phyloP scores from a whole-genome alignment of 35 echinoderm and acorn worm genomes.

The Diadema setosum region DNA sequence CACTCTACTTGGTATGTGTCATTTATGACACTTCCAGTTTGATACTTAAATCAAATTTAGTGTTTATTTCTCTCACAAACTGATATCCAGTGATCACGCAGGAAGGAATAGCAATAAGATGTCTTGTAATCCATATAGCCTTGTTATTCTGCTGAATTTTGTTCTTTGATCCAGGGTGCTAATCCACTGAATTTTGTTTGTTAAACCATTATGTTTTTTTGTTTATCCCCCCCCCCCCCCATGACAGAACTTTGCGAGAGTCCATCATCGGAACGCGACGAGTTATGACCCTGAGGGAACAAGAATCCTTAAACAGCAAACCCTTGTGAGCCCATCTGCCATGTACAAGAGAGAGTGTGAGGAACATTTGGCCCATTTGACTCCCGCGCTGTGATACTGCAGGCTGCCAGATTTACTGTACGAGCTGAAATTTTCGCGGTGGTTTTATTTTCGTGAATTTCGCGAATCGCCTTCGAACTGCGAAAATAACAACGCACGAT shows the following conservation, averaged over 20 bases:
- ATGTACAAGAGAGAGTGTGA: too few species aligned
- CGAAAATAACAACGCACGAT: too few species aligned
- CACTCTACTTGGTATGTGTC: too few species aligned
- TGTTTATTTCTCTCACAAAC: background rate
- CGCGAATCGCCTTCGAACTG: too few species aligned
- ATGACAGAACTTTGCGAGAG: slow-evolving; percentile 1
- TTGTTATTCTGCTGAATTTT: background rate
- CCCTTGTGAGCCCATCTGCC: too few species aligned
- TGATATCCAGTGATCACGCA: background rate
- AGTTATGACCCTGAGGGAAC: background rate
- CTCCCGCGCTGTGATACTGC: background rate
- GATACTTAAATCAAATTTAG: background rate
- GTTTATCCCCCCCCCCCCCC: background rate
- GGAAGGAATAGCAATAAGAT: background rate
- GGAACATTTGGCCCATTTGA: too few species aligned
- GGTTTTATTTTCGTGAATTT: too few species aligned
- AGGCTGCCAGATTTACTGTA: too few species aligned
- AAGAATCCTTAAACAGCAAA: too few species aligned
- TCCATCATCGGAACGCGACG: background rate
- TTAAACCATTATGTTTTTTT: background rate
- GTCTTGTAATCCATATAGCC: background rate
- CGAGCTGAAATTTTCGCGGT: too few species aligned
- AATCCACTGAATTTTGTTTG: background rate
- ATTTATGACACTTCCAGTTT: too few species aligned
- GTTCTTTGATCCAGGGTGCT: background rate